phyloP scores from a whole-genome alignment of 2,113 vertebrate species.

The Aplodontia rufa region DNA sequence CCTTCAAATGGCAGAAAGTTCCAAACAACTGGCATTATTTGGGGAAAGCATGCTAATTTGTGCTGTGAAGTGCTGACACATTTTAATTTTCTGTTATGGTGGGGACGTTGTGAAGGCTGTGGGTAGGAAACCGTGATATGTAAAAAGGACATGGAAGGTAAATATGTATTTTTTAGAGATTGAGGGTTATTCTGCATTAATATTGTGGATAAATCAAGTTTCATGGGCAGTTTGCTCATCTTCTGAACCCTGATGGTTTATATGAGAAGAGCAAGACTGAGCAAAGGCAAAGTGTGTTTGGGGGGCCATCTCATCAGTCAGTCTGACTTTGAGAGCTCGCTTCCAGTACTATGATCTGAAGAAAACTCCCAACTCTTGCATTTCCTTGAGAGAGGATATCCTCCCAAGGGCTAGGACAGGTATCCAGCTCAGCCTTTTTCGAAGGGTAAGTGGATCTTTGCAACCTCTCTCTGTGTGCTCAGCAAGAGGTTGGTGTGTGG shows the following conservation, averaged over 20 bases:
- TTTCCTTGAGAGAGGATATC: not conserved
- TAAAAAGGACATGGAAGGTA: not conserved
- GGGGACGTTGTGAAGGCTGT: not conserved
- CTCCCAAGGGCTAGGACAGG: not conserved
- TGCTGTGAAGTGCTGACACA: not conserved
- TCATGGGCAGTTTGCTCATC: not conserved
- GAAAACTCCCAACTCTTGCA: not conserved
- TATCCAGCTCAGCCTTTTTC: not conserved
- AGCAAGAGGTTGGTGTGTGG: not conserved
- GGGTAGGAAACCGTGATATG: not conserved
- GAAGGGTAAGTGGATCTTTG: not conserved
- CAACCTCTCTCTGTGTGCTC: not conserved
- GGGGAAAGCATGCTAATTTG: not conserved
- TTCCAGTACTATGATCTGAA: not conserved
- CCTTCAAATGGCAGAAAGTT: constrained; percentile 51
- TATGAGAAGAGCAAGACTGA: not conserved
- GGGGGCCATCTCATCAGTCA: not conserved
- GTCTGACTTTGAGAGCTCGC: not conserved
- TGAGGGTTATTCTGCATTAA: not conserved
- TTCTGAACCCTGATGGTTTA: constrained; percentile 2
- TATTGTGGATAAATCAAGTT: not conserved
- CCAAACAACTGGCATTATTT: constrained; percentile 17
- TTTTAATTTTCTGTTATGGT: not conserved
- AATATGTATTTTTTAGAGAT: not conserved
- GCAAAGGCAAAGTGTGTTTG: not conserved